A percentile compares a stretch with the other conserved stretches of the same genome.
These are phyloP conservation scores for Pachypeltis micranthus DNA, from an alignment of 1,140 invertebrate species.

Conservation along the genomic window DNA sequence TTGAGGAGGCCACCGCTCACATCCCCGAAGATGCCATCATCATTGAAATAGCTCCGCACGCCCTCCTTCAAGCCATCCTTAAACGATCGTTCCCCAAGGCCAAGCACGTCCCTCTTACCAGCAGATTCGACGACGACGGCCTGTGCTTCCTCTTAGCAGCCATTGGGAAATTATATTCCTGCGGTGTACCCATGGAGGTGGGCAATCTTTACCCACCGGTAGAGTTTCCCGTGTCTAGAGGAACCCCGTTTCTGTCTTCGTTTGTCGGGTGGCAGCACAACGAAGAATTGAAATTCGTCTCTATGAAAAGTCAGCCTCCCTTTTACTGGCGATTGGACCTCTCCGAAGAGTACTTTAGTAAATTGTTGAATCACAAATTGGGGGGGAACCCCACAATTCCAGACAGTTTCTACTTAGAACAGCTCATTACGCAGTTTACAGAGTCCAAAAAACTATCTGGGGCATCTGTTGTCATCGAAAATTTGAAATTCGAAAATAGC, in stretches of 20 bases:
- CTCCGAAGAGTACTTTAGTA: background rate
- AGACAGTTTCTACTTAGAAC: background rate
- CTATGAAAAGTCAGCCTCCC: background rate
- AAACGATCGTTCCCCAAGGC: conserved; percentile 41
- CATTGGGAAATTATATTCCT: conserved; percentile 50
- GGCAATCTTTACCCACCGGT: conserved; percentile 47
- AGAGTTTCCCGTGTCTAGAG: conserved; percentile 54
- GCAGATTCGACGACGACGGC: conserved; percentile 38
- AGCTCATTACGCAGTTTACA: background rate
- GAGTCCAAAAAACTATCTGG: background rate
- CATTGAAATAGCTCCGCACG: conserved; percentile 49
- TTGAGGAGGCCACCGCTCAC: conserved; percentile 44
- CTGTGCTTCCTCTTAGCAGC: conserved; percentile 37
- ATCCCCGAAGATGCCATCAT: conserved; percentile 45
- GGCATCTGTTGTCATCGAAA: background rate
- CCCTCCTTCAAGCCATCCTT: conserved; percentile 46
- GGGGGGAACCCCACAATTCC: conserved; percentile 7
- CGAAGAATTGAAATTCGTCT: conserved; percentile 29
- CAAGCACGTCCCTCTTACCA: conserved; percentile 45
- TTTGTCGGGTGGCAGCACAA: conserved; percentile 58
- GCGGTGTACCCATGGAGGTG: conserved; percentile 48
- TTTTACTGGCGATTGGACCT: background rate
- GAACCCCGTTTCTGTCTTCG: conserved; percentile 58
- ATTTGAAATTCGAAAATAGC: background rate
- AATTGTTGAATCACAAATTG: background rate